Evolutionary conservation across 2,888 invertebrate genomes (phyloP).

Genomic region (Tuberolachnus salignus): DNA sequence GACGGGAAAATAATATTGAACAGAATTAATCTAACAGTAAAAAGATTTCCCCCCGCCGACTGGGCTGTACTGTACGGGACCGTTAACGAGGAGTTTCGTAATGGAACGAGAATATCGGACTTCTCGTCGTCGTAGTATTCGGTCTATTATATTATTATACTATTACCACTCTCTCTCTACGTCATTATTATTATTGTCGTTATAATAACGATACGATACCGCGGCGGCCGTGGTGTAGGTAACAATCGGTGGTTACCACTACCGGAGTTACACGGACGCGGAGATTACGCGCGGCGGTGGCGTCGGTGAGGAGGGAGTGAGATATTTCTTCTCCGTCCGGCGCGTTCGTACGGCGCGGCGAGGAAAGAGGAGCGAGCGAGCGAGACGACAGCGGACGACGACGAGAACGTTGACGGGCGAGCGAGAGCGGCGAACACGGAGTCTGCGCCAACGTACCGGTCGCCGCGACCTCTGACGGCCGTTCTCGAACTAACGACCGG

Average conservation of each 20-base stretch:
- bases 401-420: not conserved
- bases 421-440: no score
- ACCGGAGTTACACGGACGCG: slow-evolving; percentile 35
- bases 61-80: no score
- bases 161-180: not conserved
- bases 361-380: not conserved
- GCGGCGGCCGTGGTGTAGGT: not conserved
- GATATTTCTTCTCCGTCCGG: not conserved
- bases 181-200: slow-evolving; percentile 3
- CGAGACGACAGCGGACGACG: not conserved
- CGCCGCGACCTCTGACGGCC: no score
- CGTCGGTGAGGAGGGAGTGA: not conserved
- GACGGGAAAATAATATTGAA: no score
- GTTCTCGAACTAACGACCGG: no score
- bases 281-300: not conserved
- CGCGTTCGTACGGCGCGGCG: not conserved
- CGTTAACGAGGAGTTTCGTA: slow-evolving; percentile 45
- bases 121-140: not conserved
- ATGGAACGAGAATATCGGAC: not conserved
- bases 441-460: no score
- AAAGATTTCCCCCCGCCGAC: no score
- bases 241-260: slow-evolving; percentile 12
- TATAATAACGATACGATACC: not conserved
- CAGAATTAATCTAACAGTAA: no score
- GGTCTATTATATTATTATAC: not conserved